A percentile compares a stretch with the other conserved stretches of the same genome.
These are phyloP conservation scores for Agrilus planipennis DNA, from an alignment of 1,140 invertebrate species.

Conservation along the genomic window DNA sequence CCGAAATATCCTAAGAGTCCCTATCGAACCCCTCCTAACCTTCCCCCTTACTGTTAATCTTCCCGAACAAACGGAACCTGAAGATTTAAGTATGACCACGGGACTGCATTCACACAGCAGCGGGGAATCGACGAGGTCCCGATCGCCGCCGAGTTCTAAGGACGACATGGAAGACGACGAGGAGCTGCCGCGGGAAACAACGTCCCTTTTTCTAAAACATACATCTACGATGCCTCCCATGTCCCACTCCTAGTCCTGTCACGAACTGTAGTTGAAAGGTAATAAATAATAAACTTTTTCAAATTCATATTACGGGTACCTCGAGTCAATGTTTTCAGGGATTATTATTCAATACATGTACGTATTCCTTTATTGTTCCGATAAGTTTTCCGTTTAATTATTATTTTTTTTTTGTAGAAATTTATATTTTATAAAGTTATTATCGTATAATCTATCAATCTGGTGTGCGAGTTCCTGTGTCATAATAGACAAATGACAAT, in stretches of 20 bases:
- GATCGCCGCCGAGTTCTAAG: conserved; percentile 22
- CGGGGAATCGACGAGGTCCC: conserved; percentile 26
- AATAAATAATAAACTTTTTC: conserved; percentile 16
- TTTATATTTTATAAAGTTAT: conserved; percentile 4
- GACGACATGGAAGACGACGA: conserved; percentile 23
- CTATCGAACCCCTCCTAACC: conserved; percentile 16
- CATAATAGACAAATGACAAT: too few relatives aligned
- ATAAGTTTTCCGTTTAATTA: conserved; percentile 10
- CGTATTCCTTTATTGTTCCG: conserved; percentile 12
- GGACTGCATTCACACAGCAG: conserved; percentile 28
- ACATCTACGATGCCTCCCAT: conserved; percentile 12
- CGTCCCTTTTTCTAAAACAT: conserved; percentile 21
- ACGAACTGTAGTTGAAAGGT: not conserved
- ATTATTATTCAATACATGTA: conserved; percentile 9
- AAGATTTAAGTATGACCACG: conserved; percentile 61
- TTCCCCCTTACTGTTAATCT: conserved; percentile 33
- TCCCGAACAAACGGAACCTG: conserved; percentile 80
- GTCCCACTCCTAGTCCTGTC: conserved; percentile 20
- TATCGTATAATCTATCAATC: too few relatives aligned
- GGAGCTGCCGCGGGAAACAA: conserved; percentile 17
- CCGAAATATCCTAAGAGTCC: too few relatives aligned
- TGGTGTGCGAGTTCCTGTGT: conserved; percentile 33
- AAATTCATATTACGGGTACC: conserved; percentile 5
- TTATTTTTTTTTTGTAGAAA: conserved; percentile 1
- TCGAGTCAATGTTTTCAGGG: not conserved